These are phyloP conservation scores for Perodicticus potto DNA, from an alignment of 2,797 vertebrate genomes.

Conservation along the genomic window DNA sequence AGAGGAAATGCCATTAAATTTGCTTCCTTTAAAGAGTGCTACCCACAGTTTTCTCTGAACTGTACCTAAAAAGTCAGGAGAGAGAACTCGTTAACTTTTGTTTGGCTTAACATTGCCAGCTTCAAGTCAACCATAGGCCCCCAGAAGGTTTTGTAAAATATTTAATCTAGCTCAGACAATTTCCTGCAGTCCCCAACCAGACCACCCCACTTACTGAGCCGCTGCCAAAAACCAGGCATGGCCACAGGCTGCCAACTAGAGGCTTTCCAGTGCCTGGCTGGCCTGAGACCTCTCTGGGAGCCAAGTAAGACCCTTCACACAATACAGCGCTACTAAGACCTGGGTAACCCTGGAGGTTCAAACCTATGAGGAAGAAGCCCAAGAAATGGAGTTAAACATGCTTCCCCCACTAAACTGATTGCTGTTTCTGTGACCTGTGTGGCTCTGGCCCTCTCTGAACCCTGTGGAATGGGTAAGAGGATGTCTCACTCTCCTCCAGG, in stretches of 20 bases:
- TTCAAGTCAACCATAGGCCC: slow-evolving; percentile 86
- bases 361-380: not conserved
- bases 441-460: not conserved
- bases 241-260: slow-evolving; percentile 43
- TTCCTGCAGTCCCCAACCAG: slow-evolving; percentile 88
- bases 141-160: slow-evolving; percentile 88
- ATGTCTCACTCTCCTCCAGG: not conserved
- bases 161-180: slow-evolving; percentile 90
- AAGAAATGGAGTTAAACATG: not conserved
- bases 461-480: slow-evolving; percentile 2
- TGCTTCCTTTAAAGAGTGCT: slow-evolving; percentile 65
- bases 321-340: slow-evolving; percentile 41
- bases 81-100: slow-evolving; percentile 86
- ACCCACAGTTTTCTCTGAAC: slow-evolving; percentile 73
- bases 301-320: slow-evolving; percentile 44
- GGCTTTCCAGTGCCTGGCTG: slow-evolving; percentile 80
- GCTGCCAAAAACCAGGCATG: slow-evolving; percentile 83
- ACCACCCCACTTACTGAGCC: slow-evolving; percentile 87
- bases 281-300: slow-evolving; percentile 69
- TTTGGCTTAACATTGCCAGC: slow-evolving; percentile 88
- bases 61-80: slow-evolving; percentile 82
- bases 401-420: not conserved
- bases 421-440: not conserved
- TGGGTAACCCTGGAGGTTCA: not conserved
- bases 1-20: slow-evolving; percentile 73